Conservation (phyloP, 1,140 invertebrate species). For the Pachypsylla venusta region DNA sequence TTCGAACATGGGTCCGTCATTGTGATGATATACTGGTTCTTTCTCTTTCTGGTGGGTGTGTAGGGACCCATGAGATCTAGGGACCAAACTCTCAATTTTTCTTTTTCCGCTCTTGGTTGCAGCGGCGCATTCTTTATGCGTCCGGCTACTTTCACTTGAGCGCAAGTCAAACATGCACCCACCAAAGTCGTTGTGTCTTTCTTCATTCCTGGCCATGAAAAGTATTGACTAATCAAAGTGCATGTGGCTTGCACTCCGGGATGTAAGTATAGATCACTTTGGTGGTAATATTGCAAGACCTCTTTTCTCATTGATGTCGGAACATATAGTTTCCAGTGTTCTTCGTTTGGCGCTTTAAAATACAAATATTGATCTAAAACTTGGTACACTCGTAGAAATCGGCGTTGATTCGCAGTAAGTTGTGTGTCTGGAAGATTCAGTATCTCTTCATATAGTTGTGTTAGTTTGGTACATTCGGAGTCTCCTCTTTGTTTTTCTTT, state of each 20-base stretch:
- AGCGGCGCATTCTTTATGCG: background rate
- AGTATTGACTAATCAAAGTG: background rate
- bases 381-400: no score
- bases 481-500: no score
- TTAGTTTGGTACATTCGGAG: no score
- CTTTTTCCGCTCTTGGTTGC: background rate
- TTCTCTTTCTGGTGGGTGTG: background rate
- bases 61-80: conserved; percentile 8
- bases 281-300: background rate
- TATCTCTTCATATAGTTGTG: no score
- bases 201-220: background rate
- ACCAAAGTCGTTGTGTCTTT: no score
- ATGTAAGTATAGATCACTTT: background rate
- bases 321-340: background rate
- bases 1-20: conserved; percentile 3
- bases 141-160: background rate
- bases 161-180: no score
- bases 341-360: no score
- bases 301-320: no score
- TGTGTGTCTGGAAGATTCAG: no score
- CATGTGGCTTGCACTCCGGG: background rate
- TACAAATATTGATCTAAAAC: no score
- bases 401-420: no score
- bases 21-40: background rate
- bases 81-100: background rate